Conservation (phyloP, 1,140 invertebrate genomes). For the Camponotus pennsylvanicus region DNA sequence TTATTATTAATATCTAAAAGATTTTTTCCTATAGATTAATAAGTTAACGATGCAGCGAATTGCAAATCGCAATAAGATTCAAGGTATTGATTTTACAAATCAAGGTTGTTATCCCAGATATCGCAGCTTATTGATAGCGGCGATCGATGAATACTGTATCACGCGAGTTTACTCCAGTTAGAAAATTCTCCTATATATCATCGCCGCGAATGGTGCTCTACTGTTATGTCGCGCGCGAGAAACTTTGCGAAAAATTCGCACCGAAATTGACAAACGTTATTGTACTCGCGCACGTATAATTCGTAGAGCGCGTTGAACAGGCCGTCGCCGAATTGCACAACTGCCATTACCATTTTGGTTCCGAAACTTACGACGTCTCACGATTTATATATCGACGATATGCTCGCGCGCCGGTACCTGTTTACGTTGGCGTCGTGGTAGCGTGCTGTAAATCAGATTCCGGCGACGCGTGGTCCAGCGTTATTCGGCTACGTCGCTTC, state of each 20-base stretch:
- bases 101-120: not conserved
- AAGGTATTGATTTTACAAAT: not conserved
- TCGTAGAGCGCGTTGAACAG: conserved; percentile 13
- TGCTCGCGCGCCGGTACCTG: conserved; percentile 56
- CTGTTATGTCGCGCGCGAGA: conserved; percentile 39
- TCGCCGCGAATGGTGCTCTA: not conserved
- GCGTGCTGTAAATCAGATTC: conserved; percentile 70
- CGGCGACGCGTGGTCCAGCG: conserved; percentile 64
- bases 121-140: conserved; percentile 17
- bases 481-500: conserved; percentile 62
- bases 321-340: conserved; percentile 53
- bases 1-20: not conserved
- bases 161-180: conserved; percentile 54
- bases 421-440: conserved; percentile 63
- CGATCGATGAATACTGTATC: conserved; percentile 14
- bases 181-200: conserved; percentile 54
- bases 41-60: not conserved
- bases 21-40: not conserved
- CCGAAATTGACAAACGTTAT: conserved; percentile 63
- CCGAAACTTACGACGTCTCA: conserved; percentile 67
- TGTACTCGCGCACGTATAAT: conserved; percentile 30
- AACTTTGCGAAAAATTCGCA: conserved; percentile 62
- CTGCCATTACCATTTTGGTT: conserved; percentile 67
- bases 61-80: not conserved
- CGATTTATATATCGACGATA: conserved; percentile 68